phyloP scores from a whole-genome alignment of 1,140 invertebrate species.

The Pogonomyrmex californicus region DNA sequence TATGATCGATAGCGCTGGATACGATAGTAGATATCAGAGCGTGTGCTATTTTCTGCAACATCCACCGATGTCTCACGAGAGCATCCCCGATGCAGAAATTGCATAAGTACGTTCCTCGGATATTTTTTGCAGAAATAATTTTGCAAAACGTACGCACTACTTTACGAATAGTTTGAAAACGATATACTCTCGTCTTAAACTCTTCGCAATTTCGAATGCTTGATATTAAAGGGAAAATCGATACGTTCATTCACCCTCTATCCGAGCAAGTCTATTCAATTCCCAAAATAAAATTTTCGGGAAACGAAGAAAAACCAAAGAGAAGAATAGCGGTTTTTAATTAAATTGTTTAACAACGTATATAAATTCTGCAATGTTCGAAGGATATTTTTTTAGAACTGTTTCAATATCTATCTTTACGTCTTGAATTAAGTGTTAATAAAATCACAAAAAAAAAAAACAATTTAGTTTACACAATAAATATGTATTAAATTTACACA shows the following conservation, averaged over 20 bases:
- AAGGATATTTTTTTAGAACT: no score
- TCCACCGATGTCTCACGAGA: not conserved
- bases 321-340: not conserved
- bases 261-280: not conserved
- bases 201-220: not conserved
- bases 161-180: not conserved
- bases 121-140: not conserved
- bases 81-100: constrained; percentile 4
- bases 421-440: no score
- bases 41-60: constrained; percentile 19
- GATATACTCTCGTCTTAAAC: no score
- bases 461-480: no score
- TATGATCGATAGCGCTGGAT: constrained; percentile 14
- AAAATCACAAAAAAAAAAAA: no score
- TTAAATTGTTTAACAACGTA: no score
- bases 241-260: not conserved
- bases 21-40: constrained; percentile 15
- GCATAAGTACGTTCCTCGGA: not conserved
- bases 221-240: not conserved
- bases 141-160: not conserved
- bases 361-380: no score
- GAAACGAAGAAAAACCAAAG: no score
- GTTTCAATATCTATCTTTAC: no score
- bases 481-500: no score
- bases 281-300: not conserved